Percentiles rank a stretch among this genome's conserved stretches.
Evolutionary conservation across 1,140 invertebrate genomes (phyloP).

Genomic region (Andricus grossulariae): DNA sequence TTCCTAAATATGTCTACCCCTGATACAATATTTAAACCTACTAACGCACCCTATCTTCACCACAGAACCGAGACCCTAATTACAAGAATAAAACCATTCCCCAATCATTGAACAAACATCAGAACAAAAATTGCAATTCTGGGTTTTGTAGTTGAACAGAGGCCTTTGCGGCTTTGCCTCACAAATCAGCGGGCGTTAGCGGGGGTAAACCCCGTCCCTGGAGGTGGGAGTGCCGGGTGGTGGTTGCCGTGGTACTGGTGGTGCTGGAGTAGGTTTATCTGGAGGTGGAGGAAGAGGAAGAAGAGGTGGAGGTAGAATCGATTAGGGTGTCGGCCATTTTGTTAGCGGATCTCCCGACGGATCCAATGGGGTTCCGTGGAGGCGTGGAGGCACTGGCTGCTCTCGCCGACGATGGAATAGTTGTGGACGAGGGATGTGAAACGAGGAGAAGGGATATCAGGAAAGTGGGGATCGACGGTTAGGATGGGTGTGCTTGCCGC

Average conservation of each 20-base stretch:
- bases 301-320: constrained; percentile 57
- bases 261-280: constrained; percentile 31
- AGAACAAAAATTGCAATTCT: too few relatives aligned
- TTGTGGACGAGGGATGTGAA: constrained; percentile 24
- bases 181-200: constrained; percentile 29
- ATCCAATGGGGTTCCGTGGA: constrained; percentile 55
- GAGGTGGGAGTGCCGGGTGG: constrained; percentile 36
- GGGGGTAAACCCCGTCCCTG: constrained; percentile 31
- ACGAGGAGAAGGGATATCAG: constrained; percentile 1
- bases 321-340: constrained; percentile 72
- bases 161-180: background rate
- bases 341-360: constrained; percentile 58
- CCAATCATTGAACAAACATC: too few relatives aligned
- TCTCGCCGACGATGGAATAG: constrained; percentile 34
- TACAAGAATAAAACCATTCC: too few relatives aligned
- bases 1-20: too few relatives aligned
- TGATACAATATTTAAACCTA: too few relatives aligned
- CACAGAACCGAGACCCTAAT: too few relatives aligned
- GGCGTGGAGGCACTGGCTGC: constrained; percentile 65
- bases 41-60: too few relatives aligned
- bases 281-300: constrained; percentile 44
- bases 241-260: constrained; percentile 34
- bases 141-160: background rate
- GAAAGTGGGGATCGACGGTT: constrained; percentile 43
- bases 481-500: constrained; percentile 53